phyloP scores from a whole-genome alignment of 2,888 invertebrate species.

The Nemoura dubitans region DNA sequence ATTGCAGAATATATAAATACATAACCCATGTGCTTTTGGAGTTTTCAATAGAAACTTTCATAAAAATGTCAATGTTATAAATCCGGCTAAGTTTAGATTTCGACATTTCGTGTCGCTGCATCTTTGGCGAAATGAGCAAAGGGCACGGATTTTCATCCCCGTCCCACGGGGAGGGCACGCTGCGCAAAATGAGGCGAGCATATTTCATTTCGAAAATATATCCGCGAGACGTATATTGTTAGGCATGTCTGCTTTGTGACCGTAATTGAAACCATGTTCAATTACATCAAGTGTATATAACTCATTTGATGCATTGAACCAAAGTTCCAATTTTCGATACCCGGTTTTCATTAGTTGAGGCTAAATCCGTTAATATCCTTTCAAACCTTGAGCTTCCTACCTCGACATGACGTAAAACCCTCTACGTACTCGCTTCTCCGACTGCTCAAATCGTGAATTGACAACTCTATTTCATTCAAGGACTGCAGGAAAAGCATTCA shows the following conservation, averaged over 20 bases:
- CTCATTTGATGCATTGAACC: too few relatives aligned
- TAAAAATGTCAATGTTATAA: slow-evolving; percentile 12
- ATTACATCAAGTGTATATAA: not conserved
- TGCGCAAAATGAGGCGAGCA: not conserved
- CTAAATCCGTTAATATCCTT: too few relatives aligned
- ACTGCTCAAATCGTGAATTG: not conserved
- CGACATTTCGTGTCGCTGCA: not conserved
- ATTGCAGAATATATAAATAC: not conserved
- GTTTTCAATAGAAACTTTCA: not conserved
- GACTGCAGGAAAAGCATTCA: not conserved
- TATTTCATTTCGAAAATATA: not conserved
- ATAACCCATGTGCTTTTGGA: not conserved
- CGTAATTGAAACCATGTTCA: not conserved
- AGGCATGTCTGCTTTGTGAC: not conserved
- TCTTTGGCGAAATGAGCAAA: not conserved
- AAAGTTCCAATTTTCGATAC: too few relatives aligned
- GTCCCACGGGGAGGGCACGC: not conserved
- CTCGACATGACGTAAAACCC: too few relatives aligned
- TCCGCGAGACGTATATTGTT: not conserved
- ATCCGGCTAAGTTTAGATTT: not conserved
- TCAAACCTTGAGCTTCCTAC: too few relatives aligned
- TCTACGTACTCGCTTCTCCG: too few relatives aligned
- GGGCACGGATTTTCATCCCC: not conserved
- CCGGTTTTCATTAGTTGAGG: too few relatives aligned
- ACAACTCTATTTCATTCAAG: not conserved